A percentile compares a stretch with the other conserved stretches of the same genome.
Evolutionary conservation across 2,797 vertebrate genomes (phyloP).

Genomic region (Crocidura indochinensis): DNA sequence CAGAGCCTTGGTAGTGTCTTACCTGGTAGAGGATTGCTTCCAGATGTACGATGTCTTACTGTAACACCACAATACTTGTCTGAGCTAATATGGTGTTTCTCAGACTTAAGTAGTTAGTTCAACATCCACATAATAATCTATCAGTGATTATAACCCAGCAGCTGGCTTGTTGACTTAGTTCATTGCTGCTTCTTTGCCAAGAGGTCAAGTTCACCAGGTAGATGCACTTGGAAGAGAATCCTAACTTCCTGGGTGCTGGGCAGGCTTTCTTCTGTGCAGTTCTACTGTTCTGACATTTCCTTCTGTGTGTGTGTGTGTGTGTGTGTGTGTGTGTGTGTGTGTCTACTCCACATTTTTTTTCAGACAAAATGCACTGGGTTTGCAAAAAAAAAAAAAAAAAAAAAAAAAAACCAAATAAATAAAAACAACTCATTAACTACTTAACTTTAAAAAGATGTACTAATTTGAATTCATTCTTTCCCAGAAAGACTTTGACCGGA

Average conservation of each 20-base stretch:
- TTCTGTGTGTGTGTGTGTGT: too few relatives aligned
- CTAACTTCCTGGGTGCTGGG: background rate
- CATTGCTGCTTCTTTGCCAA: background rate
- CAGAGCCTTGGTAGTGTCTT: too few relatives aligned
- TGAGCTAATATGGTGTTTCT: background rate
- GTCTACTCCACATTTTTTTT: too few relatives aligned
- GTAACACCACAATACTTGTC: background rate
- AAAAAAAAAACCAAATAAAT: too few relatives aligned
- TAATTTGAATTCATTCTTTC: background rate
- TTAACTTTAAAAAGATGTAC: constrained; percentile 13
- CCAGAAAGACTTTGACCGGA: background rate
- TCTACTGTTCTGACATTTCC: background rate
- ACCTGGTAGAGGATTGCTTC: too few relatives aligned
- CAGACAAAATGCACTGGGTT: too few relatives aligned
- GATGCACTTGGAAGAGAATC: background rate
- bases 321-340: too few relatives aligned
- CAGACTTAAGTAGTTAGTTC: background rate
- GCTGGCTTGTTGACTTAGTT: background rate
- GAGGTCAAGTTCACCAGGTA: background rate
- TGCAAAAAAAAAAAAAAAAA: too few relatives aligned
- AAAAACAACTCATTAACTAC: background rate
- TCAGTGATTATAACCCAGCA: background rate
- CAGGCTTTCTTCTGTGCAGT: background rate
- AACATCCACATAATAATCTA: background rate
- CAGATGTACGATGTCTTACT: too few relatives aligned